Base-by-base conservation (phyloP, 2,113 vertebrate genomes). In the Epinephelus moara region DNA sequence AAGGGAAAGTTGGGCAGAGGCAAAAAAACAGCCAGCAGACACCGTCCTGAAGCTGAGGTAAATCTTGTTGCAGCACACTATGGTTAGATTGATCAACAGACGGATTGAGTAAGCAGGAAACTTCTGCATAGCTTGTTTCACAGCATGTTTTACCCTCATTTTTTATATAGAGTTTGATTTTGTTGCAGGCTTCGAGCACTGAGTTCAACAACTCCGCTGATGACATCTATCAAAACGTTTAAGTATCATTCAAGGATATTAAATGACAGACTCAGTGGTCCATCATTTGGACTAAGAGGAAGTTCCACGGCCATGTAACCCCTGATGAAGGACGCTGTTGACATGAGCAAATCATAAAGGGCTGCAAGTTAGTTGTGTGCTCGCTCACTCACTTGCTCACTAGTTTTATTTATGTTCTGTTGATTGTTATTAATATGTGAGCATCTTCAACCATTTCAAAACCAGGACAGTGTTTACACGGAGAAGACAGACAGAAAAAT, bases 201-300 rank as follows among this genome's bases (percentile, higher is more conserved):
- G 62, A 85, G 21, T 4, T 53, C 3, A 75, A 69, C 10, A 1
- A 4, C 55, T 60, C 88, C 25, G 27, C 49, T 55, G 93, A 94
- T n/a, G 91, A 86, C 88, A 85, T 94, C 72, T 95, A 95, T 81
- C 91, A 95, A 88, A 95, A 95, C 64, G 49, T 93, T 25, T 92
- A 57, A 87, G 37, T 1, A 37, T 57, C 56, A 30, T 17, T 25
- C 5, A 62, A 21, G 21, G 64, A 68, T 3, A 18, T 50, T 3
- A 23, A 66, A 19, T 10, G 3, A 55, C 77, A 19, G 25, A 55
- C 49, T 59, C 27, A 72, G 62, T 55, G 6, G 19, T 61, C n/a
- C 27, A 18, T 49, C 42, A 42, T 59, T 56, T 7, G 3, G 37
- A 68, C 21, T 7, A 55, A 60, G 70, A 71, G 42, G 59, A 81